phyloP scores from a whole-genome alignment of 2,113 vertebrate species.

The Gyps fulvus region DNA sequence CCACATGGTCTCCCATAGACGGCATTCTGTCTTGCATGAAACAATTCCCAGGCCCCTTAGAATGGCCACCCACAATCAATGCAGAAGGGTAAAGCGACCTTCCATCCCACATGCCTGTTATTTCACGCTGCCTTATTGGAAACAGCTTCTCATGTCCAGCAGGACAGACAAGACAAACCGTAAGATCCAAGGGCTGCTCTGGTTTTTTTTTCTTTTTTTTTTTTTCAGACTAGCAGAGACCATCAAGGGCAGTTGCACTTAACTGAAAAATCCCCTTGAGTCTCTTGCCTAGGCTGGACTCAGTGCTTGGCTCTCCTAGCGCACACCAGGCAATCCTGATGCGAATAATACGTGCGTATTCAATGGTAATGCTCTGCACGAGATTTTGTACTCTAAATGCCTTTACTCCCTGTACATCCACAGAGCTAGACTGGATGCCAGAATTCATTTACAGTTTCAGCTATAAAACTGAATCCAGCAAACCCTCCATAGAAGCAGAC shows the following conservation, averaged over 20 bases:
- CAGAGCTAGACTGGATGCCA: neutral
- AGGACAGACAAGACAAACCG: slow-evolving; percentile 14
- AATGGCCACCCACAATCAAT: slow-evolving; percentile 46
- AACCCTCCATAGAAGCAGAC: slow-evolving; percentile 3
- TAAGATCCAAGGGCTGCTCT: neutral
- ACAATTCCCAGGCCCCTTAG: slow-evolving; percentile 25
- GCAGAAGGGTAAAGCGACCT: slow-evolving; percentile 25
- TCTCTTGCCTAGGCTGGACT: neutral
- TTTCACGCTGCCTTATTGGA: slow-evolving; percentile 52
- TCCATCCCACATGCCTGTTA: slow-evolving; percentile 37
- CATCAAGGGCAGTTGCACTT: neutral
- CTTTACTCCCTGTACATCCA: neutral
- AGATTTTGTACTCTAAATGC: neutral
- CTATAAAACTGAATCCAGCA: slow-evolving; percentile 10
- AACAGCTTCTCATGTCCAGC: slow-evolving; percentile 34
- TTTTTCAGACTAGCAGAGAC: neutral
- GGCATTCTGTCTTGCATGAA: neutral
- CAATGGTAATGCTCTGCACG: neutral
- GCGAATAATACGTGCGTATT: neutral
- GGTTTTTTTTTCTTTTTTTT: neutral
- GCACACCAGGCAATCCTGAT: neutral
- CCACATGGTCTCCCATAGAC: neutral
- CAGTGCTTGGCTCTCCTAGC: neutral
- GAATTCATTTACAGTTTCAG: slow-evolving; percentile 18
- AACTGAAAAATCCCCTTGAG: neutral